These are phyloP conservation scores for Phenacoccus solenopsis DNA, from an alignment of 1,140 invertebrate species.

Conservation along the genomic window DNA sequence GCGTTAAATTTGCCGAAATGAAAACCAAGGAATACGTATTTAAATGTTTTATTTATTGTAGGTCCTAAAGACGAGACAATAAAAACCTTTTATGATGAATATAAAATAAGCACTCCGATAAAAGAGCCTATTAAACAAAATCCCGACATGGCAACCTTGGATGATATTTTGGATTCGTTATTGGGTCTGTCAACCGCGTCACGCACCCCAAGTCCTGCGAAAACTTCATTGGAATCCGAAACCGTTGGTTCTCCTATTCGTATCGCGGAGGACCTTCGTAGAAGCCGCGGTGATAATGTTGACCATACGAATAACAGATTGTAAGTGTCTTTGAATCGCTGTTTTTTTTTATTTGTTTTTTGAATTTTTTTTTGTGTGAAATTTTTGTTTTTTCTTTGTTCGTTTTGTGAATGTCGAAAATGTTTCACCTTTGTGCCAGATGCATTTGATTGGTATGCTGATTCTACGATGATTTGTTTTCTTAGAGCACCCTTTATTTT, in stretches of 20 bases:
- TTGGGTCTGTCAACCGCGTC: slow-evolving; percentile 64
- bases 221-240: slow-evolving; percentile 10
- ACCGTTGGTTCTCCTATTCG: background rate
- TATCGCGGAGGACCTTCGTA: slow-evolving; percentile 26
- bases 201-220: slow-evolving; percentile 47
- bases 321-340: slow-evolving; percentile 25
- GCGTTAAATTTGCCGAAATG: no score
- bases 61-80: slow-evolving; percentile 1
- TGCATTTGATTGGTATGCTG: background rate
- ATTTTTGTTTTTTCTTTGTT: background rate
- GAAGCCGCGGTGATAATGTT: slow-evolving; percentile 10
- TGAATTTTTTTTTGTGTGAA: background rate
- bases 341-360: slow-evolving; percentile 17
- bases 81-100: slow-evolving; percentile 10
- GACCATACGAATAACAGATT: slow-evolving; percentile 31
- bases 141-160: slow-evolving; percentile 69
- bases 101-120: background rate
- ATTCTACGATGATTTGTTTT: background rate
- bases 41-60: background rate
- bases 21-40: no score
- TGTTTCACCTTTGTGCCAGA: background rate
- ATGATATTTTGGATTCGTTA: slow-evolving; percentile 83
- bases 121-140: slow-evolving; percentile 34
- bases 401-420: background rate
- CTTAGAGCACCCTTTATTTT: no score